These are phyloP conservation scores for Mythimna lalbum DNA, from an alignment of 2,888 invertebrate species.

Conservation along the genomic window DNA sequence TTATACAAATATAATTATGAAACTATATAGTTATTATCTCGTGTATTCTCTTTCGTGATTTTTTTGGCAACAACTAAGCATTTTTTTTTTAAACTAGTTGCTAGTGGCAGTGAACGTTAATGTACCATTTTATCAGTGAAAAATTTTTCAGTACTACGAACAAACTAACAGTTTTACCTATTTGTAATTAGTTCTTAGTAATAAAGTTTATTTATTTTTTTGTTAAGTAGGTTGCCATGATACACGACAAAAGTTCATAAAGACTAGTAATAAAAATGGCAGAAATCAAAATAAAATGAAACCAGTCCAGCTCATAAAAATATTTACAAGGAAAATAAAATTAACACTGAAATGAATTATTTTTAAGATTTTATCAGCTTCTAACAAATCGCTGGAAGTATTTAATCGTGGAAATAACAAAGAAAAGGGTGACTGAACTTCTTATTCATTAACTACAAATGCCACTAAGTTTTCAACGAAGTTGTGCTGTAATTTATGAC, in stretches of 20 bases:
- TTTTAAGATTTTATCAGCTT: constrained; percentile 22
- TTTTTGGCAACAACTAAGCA: neutral
- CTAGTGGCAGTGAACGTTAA: neutral
- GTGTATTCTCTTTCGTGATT: neutral
- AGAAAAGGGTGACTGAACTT: constrained; percentile 7
- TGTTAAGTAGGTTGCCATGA: constrained; percentile 12
- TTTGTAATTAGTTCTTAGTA: neutral
- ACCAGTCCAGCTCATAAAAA: constrained; percentile 12
- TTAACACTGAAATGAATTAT: constrained; percentile 25
- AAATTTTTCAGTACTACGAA: neutral
- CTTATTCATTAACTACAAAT: constrained; percentile 10
- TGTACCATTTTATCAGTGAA: neutral
- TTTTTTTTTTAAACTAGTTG: neutral
- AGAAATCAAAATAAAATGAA: neutral
- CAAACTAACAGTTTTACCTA: neutral
- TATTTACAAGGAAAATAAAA: constrained; percentile 22
- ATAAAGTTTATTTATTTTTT: too few relatives aligned
- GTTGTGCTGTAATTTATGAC: neutral
- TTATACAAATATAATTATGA: neutral
- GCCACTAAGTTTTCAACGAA: neutral
- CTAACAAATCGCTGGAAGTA: neutral
- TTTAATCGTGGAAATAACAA: constrained; percentile 12
- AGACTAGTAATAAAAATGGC: neutral
- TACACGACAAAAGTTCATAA: neutral
- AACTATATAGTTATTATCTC: neutral